phyloP scores from a whole-genome alignment of 2,888 invertebrate genomes.

The Cerastoderma edule region DNA sequence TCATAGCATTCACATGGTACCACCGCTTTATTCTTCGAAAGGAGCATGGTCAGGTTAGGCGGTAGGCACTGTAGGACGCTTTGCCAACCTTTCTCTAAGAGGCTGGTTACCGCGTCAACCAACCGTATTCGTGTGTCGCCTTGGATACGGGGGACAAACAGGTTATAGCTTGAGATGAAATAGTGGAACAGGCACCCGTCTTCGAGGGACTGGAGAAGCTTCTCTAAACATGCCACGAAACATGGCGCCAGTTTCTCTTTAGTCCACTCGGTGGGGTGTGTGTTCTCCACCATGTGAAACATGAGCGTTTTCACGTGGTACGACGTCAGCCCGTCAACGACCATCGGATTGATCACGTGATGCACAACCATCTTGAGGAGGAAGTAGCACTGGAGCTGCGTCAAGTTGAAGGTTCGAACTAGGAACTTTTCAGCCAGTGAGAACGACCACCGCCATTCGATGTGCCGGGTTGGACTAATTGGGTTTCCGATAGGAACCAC shows the following conservation, averaged over 20 bases:
- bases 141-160: slow-evolving; percentile 49
- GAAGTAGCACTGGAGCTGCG: slow-evolving; percentile 56
- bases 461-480: slow-evolving; percentile 55
- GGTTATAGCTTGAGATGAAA: slow-evolving; percentile 56
- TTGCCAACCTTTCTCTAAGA: slow-evolving; percentile 57
- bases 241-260: slow-evolving; percentile 51
- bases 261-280: slow-evolving; percentile 56
- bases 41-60: slow-evolving; percentile 53
- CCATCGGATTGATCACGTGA: slow-evolving; percentile 54
- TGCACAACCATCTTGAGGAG: slow-evolving; percentile 52
- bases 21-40: slow-evolving; percentile 42
- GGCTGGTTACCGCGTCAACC: slow-evolving; percentile 28
- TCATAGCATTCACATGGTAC: slow-evolving; percentile 53
- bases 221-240: slow-evolving; percentile 49
- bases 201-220: slow-evolving; percentile 51
- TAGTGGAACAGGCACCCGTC: slow-evolving; percentile 56
- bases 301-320: slow-evolving; percentile 60
- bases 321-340: slow-evolving; percentile 47
- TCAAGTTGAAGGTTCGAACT: slow-evolving; percentile 51
- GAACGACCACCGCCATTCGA: slow-evolving; percentile 62
- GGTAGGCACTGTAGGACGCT: slow-evolving; percentile 56
- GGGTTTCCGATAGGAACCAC: slow-evolving; percentile 56
- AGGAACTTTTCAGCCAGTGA: slow-evolving; percentile 56
- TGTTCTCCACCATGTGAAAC: slow-evolving; percentile 59
- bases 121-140: slow-evolving; percentile 53